A percentile compares a stretch with the other conserved stretches of the same genome.
Conservation (phyloP, 2,113 vertebrate species). For the Tyto alba region DNA sequence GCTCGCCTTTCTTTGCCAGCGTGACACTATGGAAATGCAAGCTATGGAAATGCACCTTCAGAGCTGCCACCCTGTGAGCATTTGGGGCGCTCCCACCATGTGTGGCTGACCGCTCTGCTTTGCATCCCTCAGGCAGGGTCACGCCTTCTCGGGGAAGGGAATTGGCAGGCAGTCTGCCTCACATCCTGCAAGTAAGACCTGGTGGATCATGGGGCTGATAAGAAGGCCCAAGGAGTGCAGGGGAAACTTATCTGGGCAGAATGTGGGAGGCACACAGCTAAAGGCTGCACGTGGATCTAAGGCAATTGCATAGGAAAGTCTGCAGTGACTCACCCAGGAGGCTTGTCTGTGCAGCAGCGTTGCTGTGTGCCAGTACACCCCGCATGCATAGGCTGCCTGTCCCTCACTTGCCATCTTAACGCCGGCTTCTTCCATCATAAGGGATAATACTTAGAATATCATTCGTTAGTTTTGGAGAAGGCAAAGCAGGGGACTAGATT, state of each 20-base stretch:
- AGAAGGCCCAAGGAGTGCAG: neutral
- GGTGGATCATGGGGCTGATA: neutral
- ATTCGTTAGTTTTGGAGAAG: neutral
- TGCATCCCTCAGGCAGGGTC: neutral
- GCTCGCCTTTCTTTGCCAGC: conserved; percentile 9
- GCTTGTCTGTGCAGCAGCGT: neutral
- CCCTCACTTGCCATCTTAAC: neutral
- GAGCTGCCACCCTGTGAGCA: conserved; percentile 36
- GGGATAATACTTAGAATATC: neutral
- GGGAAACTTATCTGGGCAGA: neutral
- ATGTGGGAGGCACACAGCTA: neutral
- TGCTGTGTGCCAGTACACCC: neutral
- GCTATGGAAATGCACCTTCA: conserved; percentile 34
- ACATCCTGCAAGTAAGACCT: neutral
- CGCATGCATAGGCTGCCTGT: neutral
- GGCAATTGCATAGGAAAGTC: neutral
- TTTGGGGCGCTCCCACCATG: neutral
- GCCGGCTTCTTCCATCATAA: neutral
- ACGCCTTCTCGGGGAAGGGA: neutral
- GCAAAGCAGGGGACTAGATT: neutral
- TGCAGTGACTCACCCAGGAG: neutral
- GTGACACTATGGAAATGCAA: conserved; percentile 10
- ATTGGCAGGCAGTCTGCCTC: neutral
- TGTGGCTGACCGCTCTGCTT: neutral
- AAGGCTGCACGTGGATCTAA: neutral